Conservation (phyloP, 2,888 invertebrate genomes). For the Pristionchus japonicus region DNA sequence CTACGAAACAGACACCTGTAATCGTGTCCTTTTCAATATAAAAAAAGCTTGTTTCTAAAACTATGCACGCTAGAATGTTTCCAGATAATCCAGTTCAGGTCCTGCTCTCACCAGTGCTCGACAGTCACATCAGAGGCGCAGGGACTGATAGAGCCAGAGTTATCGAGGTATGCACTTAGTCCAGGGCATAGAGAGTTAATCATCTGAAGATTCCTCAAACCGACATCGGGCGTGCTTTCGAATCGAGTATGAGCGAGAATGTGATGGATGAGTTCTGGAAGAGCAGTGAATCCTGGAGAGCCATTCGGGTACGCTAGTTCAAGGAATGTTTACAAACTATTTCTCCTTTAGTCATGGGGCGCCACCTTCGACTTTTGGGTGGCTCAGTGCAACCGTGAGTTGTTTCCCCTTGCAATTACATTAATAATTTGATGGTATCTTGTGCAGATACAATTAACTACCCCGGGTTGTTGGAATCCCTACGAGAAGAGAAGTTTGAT, state of each 20-base stretch:
- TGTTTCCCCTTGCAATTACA: no score
- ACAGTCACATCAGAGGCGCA: background rate
- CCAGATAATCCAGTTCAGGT: background rate
- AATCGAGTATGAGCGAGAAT: background rate
- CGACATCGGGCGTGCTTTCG: background rate
- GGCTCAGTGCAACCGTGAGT: constrained; percentile 14
- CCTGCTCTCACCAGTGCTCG: background rate
- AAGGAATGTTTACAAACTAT: background rate
- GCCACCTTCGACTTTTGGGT: background rate
- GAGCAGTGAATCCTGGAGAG: background rate
- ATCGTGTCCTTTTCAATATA: no score
- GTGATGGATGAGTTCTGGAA: background rate
- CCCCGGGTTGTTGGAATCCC: background rate
- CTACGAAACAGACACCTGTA: no score
- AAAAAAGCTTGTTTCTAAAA: background rate
- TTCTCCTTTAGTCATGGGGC: background rate
- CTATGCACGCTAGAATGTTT: background rate
- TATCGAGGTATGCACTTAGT: background rate
- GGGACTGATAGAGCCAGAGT: background rate
- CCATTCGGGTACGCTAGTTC: background rate
- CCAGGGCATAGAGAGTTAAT: background rate
- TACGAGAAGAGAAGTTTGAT: background rate
- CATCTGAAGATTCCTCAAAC: background rate
- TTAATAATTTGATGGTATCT: no score
- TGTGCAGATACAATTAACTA: background rate